These are phyloP conservation scores for Nomada ferruginata DNA, from an alignment of 2,888 invertebrate genomes.

Conservation along the genomic window DNA sequence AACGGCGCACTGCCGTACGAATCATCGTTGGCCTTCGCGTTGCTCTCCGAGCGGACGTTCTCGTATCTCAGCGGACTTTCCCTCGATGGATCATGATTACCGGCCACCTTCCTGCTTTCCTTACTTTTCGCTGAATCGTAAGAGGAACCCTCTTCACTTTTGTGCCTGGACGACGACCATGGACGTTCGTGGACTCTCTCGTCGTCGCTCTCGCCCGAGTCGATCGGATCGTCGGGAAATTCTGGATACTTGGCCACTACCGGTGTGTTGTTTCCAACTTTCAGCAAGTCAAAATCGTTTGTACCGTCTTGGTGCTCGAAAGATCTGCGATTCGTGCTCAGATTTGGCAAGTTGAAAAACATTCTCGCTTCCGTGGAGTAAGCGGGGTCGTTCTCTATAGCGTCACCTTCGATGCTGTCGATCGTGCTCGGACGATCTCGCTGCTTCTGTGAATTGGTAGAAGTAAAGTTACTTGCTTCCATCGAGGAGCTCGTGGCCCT, in stretches of 20 bases:
- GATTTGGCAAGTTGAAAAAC: constrained; percentile 71
- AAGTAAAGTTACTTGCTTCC: background rate
- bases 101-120: constrained; percentile 68
- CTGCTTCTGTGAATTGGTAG: constrained; percentile 8
- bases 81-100: constrained; percentile 62
- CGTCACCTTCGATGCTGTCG: background rate
- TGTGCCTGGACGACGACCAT: background rate
- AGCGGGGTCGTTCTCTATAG: constrained; percentile 71
- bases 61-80: constrained; percentile 60
- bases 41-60: constrained; percentile 33
- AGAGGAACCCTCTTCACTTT: constrained; percentile 10
- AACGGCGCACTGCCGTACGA: constrained; percentile 21
- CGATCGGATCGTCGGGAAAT: constrained; percentile 75
- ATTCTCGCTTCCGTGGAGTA: constrained; percentile 77
- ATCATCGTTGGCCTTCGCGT: background rate
- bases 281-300: constrained; percentile 80
- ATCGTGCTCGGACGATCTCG: background rate
- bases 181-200: background rate
- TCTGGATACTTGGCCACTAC: constrained; percentile 80
- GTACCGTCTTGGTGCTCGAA: constrained; percentile 73
- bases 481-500: background rate
- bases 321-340: constrained; percentile 75
- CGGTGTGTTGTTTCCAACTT: constrained; percentile 80
- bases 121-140: constrained; percentile 43
- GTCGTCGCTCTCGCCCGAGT: constrained; percentile 37